phyloP scores from a whole-genome alignment of 2,797 vertebrate species.

The Pempheris klunzingeri region DNA sequence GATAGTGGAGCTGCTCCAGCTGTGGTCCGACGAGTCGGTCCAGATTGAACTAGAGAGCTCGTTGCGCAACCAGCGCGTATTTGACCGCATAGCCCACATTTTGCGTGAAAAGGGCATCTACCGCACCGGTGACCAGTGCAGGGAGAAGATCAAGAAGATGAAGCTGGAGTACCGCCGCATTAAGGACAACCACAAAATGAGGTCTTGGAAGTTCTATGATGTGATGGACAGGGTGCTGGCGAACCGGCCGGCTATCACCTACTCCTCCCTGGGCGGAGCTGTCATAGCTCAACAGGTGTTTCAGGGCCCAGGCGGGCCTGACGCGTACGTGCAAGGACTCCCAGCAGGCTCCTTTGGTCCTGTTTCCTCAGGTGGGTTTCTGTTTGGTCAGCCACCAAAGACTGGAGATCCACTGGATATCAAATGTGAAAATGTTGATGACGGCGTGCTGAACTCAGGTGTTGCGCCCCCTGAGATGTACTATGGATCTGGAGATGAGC shows the following conservation, averaged over 20 bases:
- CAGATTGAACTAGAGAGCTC: slow-evolving; percentile 93
- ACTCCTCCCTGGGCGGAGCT: slow-evolving; percentile 83
- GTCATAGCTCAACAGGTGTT: slow-evolving; percentile 87
- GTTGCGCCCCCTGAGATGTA: slow-evolving; percentile 85
- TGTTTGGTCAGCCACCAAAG: slow-evolving; percentile 84
- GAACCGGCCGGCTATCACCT: slow-evolving; percentile 88
- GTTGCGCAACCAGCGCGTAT: slow-evolving; percentile 92
- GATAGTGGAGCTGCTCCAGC: slow-evolving; percentile 92
- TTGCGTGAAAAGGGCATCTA: slow-evolving; percentile 90
- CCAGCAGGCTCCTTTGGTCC: slow-evolving; percentile 75
- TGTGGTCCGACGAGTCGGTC: slow-evolving; percentile 91
- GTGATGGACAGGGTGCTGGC: slow-evolving; percentile 93
- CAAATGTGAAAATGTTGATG: slow-evolving; percentile 91
- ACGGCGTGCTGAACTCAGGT: slow-evolving; percentile 84
- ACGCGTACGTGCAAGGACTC: slow-evolving; percentile 71
- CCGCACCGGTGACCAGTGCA: slow-evolving; percentile 90
- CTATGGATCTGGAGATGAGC: slow-evolving; percentile 87
- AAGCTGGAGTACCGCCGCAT: slow-evolving; percentile 93
- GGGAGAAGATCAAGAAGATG: slow-evolving; percentile 97
- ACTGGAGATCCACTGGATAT: slow-evolving; percentile 86
- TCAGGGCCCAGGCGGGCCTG: slow-evolving; percentile 78
- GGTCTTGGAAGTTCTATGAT: slow-evolving; percentile 93
- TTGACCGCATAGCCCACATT: slow-evolving; percentile 91
- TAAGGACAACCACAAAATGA: slow-evolving; percentile 91
- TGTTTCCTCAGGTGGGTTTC: slow-evolving; percentile 75